Evolutionary conservation across 2,113 vertebrate species (phyloP), one percentile per base, ranked within the genome.

Genomic region (Aegithalos caudatus): DNA sequence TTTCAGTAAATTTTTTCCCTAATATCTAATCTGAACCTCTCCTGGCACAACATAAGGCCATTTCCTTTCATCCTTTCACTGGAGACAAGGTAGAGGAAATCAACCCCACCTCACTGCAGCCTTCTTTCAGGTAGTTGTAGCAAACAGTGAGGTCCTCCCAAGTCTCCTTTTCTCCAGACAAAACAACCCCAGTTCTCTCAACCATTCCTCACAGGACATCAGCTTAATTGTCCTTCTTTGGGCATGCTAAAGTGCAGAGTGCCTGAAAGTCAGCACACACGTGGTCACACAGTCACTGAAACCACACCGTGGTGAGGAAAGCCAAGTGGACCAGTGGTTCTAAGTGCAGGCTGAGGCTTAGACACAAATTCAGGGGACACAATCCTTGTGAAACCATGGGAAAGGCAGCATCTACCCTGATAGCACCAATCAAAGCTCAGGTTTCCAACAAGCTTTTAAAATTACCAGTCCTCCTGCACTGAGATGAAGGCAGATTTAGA

Each of bases 401-500:
- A 73, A 61, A 94, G 14, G 58, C 50, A 73, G 73, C 73, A 79
- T 48, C 65, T 61, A 76, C 47, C 40, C 61, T 69, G 42, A 80
- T 37, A 70, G 81, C 51, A 72, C 19, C 56, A 54, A 70, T 54
- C 24, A 62, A 85, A 88, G 54, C 27, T 38, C 27, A 47, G 29
- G 35, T 81, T 87, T 80, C 50, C 42, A 70, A 31, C 12, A 88
- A 66, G 67, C 47, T 83, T 90, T 92, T 74, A 60, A 88, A 83
- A 67, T 11, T 25, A 38, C 56, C 27, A 74, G 60, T 38, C 31
- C 33, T 86, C 45, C 44, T 67, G 37, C 10, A 14, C 56, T 33
- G 65, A 94, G 45, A 71, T 64, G 56, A 88, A 92, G 77, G 56
- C 56, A 92, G 22, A 86, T 84, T 81, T 83, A 84, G 73, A 94